phyloP scores from a whole-genome alignment of 2,888 invertebrate genomes.

The Erebia ligea region DNA sequence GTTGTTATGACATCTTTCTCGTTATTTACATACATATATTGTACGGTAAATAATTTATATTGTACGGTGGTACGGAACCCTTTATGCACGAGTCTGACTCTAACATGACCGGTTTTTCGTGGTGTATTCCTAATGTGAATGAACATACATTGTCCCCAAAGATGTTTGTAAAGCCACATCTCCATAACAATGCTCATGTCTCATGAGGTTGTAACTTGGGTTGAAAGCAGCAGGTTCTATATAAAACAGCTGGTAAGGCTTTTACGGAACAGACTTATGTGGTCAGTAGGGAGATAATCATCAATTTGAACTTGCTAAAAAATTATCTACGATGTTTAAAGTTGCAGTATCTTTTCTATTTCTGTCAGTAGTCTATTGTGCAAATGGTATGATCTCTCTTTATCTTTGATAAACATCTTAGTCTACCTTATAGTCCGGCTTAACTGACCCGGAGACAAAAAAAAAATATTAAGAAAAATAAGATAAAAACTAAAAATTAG shows the following conservation, averaged over 20 bases:
- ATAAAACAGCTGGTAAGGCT: slow-evolving; percentile 28
- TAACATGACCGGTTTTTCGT: not conserved
- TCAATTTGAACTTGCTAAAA: not conserved
- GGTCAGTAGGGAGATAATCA: slow-evolving; percentile 15
- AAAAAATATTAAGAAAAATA: no score
- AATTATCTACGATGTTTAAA: not conserved
- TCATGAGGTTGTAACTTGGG: slow-evolving; percentile 19
- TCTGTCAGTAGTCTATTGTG: not conserved
- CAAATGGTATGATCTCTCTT: slow-evolving; percentile 1
- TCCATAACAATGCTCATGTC: slow-evolving; percentile 30
- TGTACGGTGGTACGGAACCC: no score
- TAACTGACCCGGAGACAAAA: no score
- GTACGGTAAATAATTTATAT: no score
- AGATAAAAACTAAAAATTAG: no score
- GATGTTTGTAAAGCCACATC: slow-evolving; percentile 13
- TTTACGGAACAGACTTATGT: slow-evolving; percentile 20
- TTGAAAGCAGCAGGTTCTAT: slow-evolving; percentile 16
- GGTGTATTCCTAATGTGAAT: not conserved
- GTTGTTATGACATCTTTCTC: no score
- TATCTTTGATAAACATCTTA: not conserved
- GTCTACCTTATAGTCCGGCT: no score
- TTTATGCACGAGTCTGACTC: no score
- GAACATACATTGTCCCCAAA: slow-evolving; percentile 16
- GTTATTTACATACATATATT: no score
- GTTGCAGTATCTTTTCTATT: not conserved